Percentiles rank a stretch among this genome's conserved stretches.
phyloP scores from a whole-genome alignment of 2,797 vertebrate species.

The Hippoglossus hippoglossus region DNA sequence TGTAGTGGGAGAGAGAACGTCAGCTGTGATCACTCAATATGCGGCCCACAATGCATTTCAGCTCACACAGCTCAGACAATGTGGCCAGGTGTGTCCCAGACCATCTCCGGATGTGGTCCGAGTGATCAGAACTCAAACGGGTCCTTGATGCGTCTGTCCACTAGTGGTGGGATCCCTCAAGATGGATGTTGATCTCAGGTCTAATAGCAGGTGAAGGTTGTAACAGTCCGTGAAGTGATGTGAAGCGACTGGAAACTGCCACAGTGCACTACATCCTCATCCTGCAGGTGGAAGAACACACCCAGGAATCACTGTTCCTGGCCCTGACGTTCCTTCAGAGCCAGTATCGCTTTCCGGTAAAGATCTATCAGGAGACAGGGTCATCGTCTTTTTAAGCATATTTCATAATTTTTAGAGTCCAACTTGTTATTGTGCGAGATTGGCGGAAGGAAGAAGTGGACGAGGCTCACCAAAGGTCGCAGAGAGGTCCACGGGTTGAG shows the following conservation, averaged over 20 bases:
- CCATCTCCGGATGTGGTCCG: too few relatives aligned
- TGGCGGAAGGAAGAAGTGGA: conserved; percentile 26
- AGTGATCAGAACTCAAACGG: too few relatives aligned
- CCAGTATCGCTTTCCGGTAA: conserved; percentile 88
- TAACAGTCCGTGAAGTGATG: conserved; percentile 18
- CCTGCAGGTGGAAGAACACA: conserved; percentile 18
- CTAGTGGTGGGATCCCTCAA: too few relatives aligned
- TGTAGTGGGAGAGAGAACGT: too few relatives aligned
- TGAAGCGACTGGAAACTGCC: neutral
- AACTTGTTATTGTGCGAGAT: conserved; percentile 30
- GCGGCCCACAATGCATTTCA: too few relatives aligned
- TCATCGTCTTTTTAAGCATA: conserved; percentile 37
- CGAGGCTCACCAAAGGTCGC: conserved; percentile 83
- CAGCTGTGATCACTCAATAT: too few relatives aligned
- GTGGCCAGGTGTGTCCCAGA: too few relatives aligned
- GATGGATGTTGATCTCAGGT: too few relatives aligned
- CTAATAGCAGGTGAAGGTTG: too few relatives aligned
- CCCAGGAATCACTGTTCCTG: conserved; percentile 60
- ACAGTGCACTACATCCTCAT: conserved; percentile 34
- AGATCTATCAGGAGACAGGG: conserved; percentile 83
- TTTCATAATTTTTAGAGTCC: conserved; percentile 35
- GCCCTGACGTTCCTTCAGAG: conserved; percentile 87
- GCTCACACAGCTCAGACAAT: too few relatives aligned
- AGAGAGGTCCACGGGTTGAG: conserved; percentile 78
- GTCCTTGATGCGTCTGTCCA: too few relatives aligned